Evolutionary conservation across 2,113 vertebrate species (phyloP).

Genomic region (Gasterosteus nipponicus): DNA sequence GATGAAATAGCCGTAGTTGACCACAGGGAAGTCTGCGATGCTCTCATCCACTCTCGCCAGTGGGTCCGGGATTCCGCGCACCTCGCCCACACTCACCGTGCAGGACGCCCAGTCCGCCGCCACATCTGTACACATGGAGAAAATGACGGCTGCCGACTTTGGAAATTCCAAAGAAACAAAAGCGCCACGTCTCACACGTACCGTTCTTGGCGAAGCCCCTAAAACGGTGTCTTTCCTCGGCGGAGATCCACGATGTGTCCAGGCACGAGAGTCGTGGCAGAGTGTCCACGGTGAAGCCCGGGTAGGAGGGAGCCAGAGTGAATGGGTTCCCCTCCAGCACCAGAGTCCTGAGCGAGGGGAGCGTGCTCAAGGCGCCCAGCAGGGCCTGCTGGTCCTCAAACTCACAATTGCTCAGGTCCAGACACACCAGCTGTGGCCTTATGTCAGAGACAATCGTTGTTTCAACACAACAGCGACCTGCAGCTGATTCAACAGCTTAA

Average conservation of each 20-base stretch:
- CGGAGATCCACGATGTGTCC: slow-evolving; percentile 78
- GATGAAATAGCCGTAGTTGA: slow-evolving; percentile 83
- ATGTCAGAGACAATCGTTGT: slow-evolving; percentile 7
- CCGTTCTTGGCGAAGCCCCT: slow-evolving; percentile 69
- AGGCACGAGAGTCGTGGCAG: slow-evolving; percentile 80
- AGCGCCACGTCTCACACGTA: neutral
- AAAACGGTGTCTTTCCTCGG: slow-evolving; percentile 79
- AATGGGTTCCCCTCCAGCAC: slow-evolving; percentile 88
- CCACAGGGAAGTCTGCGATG: slow-evolving; percentile 59
- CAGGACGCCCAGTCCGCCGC: slow-evolving; percentile 59
- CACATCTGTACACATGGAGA: slow-evolving; percentile 67
- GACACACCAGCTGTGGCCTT: slow-evolving; percentile 89
- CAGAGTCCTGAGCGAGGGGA: slow-evolving; percentile 80
- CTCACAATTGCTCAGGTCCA: slow-evolving; percentile 88
- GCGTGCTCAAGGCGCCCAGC: slow-evolving; percentile 68
- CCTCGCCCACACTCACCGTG: slow-evolving; percentile 78
- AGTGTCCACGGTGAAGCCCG: slow-evolving; percentile 84
- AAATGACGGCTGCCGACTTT: neutral
- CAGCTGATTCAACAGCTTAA: too few relatives aligned
- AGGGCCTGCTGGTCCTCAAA: slow-evolving; percentile 80
- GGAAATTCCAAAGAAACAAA: neutral
- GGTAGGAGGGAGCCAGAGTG: slow-evolving; percentile 83
- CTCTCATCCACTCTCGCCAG: slow-evolving; percentile 27
- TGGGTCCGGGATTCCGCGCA: slow-evolving; percentile 80
- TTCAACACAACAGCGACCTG: neutral